phyloP scores from a whole-genome alignment of 2,888 invertebrate species.

The Calliphora vomitoria region DNA sequence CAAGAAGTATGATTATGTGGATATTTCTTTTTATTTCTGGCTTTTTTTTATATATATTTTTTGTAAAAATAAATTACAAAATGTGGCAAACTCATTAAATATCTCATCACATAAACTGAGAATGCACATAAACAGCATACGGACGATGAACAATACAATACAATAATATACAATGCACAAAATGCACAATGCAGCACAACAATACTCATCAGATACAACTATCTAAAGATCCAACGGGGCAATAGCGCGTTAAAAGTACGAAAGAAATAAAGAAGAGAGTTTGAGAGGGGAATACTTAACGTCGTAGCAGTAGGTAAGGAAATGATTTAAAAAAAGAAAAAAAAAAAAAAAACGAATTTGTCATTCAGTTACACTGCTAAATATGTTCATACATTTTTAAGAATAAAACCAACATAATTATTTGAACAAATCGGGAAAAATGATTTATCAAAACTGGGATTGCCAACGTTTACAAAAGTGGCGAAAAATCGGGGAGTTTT shows the following conservation, averaged over 20 bases:
- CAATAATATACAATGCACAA: not conserved
- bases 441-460: not conserved
- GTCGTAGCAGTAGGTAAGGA: conserved; percentile 11
- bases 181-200: conserved; percentile 37
- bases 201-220: conserved; percentile 30
- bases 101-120: conserved; percentile 65
- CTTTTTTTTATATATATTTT: no score
- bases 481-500: not conserved
- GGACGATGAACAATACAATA: conserved; percentile 37
- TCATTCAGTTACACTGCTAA: conserved; percentile 9
- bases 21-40: conserved; percentile 31
- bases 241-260: conserved; percentile 20
- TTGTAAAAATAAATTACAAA: conserved; percentile 63
- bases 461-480: not conserved
- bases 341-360: conserved; percentile 20
- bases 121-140: conserved; percentile 51
- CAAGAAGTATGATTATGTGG: conserved; percentile 58
- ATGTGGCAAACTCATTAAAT: conserved; percentile 68
- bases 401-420: not conserved
- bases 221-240: conserved; percentile 41
- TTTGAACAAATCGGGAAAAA: not conserved
- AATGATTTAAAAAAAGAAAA: conserved; percentile 24
- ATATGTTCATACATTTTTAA: not conserved
- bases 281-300: not conserved
- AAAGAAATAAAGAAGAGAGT: not conserved